Percentiles rank a stretch among this genome's conserved stretches.
phyloP scores from a whole-genome alignment of 2,113 vertebrate genomes.

The Anser cygnoides region DNA sequence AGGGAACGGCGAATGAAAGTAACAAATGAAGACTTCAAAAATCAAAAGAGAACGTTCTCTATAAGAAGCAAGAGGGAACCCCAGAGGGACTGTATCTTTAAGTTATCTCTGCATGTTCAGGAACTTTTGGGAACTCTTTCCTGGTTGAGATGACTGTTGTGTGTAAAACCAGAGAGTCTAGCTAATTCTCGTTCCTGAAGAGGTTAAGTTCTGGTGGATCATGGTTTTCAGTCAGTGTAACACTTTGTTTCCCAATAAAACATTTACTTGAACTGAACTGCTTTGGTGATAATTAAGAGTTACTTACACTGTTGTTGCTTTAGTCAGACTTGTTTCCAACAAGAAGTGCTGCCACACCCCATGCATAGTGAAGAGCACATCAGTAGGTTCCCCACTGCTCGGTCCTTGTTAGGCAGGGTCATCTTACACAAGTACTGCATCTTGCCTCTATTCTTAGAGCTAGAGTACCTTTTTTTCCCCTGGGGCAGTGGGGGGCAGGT shows the following conservation, averaged over 20 bases:
- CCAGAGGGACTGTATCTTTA: constrained; percentile 91
- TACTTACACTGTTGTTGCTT: fast-evolving
- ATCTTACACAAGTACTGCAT: neutral
- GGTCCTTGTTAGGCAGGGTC: fast-evolving
- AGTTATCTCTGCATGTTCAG: neutral
- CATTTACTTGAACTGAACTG: neutral
- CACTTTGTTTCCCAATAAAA: constrained; percentile 72
- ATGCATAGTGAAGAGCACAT: neutral
- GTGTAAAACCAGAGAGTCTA: neutral
- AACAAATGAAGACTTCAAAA: constrained; percentile 99
- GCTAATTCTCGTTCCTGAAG: neutral
- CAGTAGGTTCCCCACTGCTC: too few relatives aligned
- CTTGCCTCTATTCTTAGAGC: neutral
- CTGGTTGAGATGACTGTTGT: neutral
- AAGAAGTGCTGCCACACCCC: fast-evolving
- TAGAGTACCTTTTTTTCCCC: neutral
- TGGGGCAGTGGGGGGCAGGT: neutral
- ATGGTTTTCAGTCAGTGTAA: neutral
- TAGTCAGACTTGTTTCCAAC: too few relatives aligned
- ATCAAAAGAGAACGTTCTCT: constrained; percentile 97
- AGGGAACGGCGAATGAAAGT: constrained; percentile 97
- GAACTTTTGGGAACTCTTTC: neutral
- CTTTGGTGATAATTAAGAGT: neutral
- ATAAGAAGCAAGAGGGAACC: constrained; percentile 98
- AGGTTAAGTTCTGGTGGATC: neutral